Conservation (phyloP, 2,888 invertebrate genomes). For the Andrena trimmerana region DNA sequence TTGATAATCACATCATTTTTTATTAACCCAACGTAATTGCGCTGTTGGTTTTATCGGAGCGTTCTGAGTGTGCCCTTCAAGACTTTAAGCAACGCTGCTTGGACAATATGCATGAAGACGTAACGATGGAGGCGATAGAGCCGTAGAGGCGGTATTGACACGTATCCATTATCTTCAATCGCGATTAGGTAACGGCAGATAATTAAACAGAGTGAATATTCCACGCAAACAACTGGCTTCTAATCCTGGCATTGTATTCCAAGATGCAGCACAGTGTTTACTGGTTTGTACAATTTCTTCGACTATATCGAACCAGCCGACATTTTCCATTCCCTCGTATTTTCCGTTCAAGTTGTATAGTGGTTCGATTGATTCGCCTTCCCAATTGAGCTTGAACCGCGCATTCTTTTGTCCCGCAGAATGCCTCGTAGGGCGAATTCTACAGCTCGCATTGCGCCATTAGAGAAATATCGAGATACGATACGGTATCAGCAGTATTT, state of each 20-base stretch:
- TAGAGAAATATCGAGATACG: slow-evolving; percentile 1
- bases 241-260: not conserved
- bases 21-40: not conserved
- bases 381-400: not conserved
- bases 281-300: not conserved
- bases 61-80: not conserved
- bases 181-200: slow-evolving; percentile 51
- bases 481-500: slow-evolving; percentile 32
- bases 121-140: not conserved
- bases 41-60: not conserved
- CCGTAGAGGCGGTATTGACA: not conserved
- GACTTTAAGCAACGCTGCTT: not conserved
- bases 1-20: not conserved
- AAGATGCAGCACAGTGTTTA: not conserved
- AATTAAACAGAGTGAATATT: slow-evolving; percentile 8
- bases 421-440: slow-evolving; percentile 40
- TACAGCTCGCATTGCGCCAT: not conserved
- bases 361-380: not conserved
- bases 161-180: slow-evolving; percentile 19
- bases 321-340: not conserved
- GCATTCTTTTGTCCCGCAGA: not conserved
- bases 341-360: too few species aligned
- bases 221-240: slow-evolving; percentile 11
- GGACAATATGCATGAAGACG: not conserved
- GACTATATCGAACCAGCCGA: not conserved